Base-by-base conservation (phyloP, 2,113 vertebrate genomes). In the Hippocampus zosterae region DNA sequence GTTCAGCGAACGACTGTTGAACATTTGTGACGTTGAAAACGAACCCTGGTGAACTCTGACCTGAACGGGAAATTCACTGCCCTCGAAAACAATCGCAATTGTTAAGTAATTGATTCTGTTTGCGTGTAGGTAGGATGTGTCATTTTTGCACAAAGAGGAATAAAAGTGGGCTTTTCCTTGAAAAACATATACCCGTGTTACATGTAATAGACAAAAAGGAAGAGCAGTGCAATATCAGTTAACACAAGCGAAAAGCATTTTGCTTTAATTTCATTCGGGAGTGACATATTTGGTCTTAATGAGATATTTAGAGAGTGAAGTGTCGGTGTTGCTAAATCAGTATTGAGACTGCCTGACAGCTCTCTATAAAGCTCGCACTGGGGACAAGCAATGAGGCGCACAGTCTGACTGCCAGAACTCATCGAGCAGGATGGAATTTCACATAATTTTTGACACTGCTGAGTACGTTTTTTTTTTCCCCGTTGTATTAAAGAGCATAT, bases 231-330 rank as follows among this genome's bases (percentile, higher is more conserved):
- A 91, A 93, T 94, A 94, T 93, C 91, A 91, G 86, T 84, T 72
- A 53, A 91, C 89, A 90, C 91, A 90, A 75, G 87, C 82, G 85
- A 84, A 85, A 86, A 85, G 82, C 83, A 19, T 94, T 95, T 95
- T 90, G 91, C 90, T 91, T 92, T 94, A 92, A 93, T 93, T 95
- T 95, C 75, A 92, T 92, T 93, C 90, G 86, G 83, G 81, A 91
- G 84, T 92, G 78, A 75, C 92, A 89, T 96, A 94, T 95, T 93
- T 93, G 85, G 88, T 86, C 91, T 90, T 90, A 90, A 88, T 90
- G 90, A 91, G 85, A 92, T 92, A 80, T 85, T 91, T 92, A 91
- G 85, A 84, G 81, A 86, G 89, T 90, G 82, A 88, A 91, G 89
- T 91, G 84, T 75, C 71, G 65, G 85, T 87, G 85, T 88, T 89